Evolutionary conservation across 2,113 vertebrate genomes (phyloP).

Genomic region (Amphilophus citrinellus): DNA sequence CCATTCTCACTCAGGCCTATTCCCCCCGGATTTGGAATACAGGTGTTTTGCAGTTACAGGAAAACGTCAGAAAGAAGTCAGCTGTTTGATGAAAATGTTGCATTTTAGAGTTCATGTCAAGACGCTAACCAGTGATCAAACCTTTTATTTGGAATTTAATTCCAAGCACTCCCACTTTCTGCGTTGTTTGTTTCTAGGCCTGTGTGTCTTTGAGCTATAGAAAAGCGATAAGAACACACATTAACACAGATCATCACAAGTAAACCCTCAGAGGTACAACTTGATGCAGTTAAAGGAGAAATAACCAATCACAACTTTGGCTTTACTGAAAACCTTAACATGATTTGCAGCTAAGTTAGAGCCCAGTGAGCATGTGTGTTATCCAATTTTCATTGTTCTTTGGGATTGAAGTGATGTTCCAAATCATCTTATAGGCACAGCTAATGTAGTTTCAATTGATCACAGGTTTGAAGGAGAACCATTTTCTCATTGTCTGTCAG

Average conservation of each 20-base stretch:
- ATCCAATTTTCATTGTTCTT: conserved; percentile 92
- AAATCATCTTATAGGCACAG: conserved; percentile 92
- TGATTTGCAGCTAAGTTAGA: conserved; percentile 85
- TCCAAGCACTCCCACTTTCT: conserved; percentile 42
- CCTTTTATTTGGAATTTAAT: conserved; percentile 55
- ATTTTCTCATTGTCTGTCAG: conserved; percentile 86
- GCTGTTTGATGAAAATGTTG: background rate
- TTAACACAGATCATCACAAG: conserved; percentile 77
- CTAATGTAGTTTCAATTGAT: conserved; percentile 94
- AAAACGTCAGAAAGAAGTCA: conserved; percentile 12
- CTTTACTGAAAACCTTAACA: conserved; percentile 85
- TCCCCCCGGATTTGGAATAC: background rate
- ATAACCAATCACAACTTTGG: conserved; percentile 83
- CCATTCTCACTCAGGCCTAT: conserved; percentile 27
- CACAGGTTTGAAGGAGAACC: conserved; percentile 86
- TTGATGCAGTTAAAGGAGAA: conserved; percentile 82
- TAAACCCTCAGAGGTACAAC: conserved; percentile 78
- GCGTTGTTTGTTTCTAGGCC: conserved; percentile 57
- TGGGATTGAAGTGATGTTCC: conserved; percentile 89
- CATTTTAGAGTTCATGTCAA: conserved; percentile 27
- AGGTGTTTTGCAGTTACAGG: background rate
- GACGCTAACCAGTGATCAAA: conserved; percentile 38
- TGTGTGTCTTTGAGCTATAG: conserved; percentile 70
- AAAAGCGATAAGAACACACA: conserved; percentile 73
- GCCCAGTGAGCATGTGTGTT: conserved; percentile 84